Evolutionary conservation across 2,888 invertebrate species (phyloP).

Genomic region (Octodonta nipae): DNA sequence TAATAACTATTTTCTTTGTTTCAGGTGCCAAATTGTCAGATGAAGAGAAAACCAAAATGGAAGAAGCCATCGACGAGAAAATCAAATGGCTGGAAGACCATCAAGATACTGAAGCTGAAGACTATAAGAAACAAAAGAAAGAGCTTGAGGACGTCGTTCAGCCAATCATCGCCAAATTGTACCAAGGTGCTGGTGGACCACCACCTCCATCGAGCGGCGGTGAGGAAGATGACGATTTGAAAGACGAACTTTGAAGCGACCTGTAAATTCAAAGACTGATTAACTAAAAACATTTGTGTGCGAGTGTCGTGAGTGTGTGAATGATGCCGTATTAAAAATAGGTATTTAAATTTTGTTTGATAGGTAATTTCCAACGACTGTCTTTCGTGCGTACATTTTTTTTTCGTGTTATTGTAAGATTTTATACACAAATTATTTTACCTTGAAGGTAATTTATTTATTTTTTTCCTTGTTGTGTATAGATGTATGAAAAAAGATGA

Average conservation of each 20-base stretch:
- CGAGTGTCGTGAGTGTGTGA: neutral
- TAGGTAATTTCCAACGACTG: too few relatives aligned
- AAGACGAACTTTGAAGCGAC: slow-evolving; percentile 62
- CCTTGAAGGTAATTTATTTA: slow-evolving; percentile 4
- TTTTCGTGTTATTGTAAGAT: neutral
- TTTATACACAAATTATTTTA: slow-evolving; percentile 2
- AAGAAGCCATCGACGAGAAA: slow-evolving; percentile 85
- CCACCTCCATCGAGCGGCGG: slow-evolving; percentile 50
- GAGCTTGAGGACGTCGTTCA: slow-evolving; percentile 88
- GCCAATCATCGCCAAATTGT: slow-evolving; percentile 93
- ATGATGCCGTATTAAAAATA: neutral
- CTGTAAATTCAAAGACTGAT: neutral
- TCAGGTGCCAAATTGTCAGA: slow-evolving; percentile 71
- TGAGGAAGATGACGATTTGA: slow-evolving; percentile 61
- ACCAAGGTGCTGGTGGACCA: slow-evolving; percentile 65
- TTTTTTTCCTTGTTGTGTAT: neutral
- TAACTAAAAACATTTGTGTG: neutral
- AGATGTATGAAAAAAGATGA: neutral
- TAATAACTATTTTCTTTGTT: too few relatives aligned
- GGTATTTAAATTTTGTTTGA: neutral
- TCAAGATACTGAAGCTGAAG: slow-evolving; percentile 75
- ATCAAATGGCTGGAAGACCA: slow-evolving; percentile 97
- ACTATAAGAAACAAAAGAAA: slow-evolving; percentile 86
- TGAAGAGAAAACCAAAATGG: slow-evolving; percentile 87
- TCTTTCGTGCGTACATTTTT: too few relatives aligned